Conservation (phyloP, 53 echinoderm and acorn worm genomes). For the Temnopleurus reevesii region DNA sequence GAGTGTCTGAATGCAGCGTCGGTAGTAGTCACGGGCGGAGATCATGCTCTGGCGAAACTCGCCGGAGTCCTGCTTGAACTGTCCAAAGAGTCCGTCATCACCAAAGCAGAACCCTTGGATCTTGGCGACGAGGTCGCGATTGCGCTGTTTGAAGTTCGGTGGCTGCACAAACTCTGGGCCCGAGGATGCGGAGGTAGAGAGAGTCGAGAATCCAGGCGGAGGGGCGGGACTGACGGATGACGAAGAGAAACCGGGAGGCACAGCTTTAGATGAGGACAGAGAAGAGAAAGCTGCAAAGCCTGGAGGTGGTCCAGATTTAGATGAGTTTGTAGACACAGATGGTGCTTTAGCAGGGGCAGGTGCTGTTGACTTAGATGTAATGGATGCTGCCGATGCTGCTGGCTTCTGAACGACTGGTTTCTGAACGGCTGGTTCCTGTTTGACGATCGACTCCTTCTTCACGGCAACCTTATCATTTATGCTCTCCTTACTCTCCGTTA, state of each 20-base stretch:
- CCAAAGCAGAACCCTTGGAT: constrained; percentile 68
- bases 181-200: constrained; percentile 11
- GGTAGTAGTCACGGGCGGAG: constrained; percentile 68
- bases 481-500: neutral
- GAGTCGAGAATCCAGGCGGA: constrained; percentile 75
- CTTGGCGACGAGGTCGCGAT: constrained; percentile 65
- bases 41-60: constrained; percentile 69
- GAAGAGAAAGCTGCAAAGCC: constrained; percentile 45
- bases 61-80: constrained; percentile 80
- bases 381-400: neutral
- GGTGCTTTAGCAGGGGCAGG: neutral
- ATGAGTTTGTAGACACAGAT: neutral
- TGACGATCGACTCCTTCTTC: neutral
- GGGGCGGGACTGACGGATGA: constrained; percentile 32
- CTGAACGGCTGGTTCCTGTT: no score
- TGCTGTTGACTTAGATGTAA: neutral
- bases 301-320: constrained; percentile 16
- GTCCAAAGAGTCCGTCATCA: constrained; percentile 69
- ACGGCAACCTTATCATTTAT: neutral
- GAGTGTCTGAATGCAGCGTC: constrained; percentile 66
- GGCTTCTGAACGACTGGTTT: neutral
- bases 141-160: constrained; percentile 74
- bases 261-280: neutral
- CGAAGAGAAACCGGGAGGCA: constrained; percentile 38
- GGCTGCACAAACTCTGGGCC: constrained; percentile 60